These are phyloP conservation scores for Podotricha telesiphe DNA, from an alignment of 2,888 invertebrate genomes.

Conservation along the genomic window DNA sequence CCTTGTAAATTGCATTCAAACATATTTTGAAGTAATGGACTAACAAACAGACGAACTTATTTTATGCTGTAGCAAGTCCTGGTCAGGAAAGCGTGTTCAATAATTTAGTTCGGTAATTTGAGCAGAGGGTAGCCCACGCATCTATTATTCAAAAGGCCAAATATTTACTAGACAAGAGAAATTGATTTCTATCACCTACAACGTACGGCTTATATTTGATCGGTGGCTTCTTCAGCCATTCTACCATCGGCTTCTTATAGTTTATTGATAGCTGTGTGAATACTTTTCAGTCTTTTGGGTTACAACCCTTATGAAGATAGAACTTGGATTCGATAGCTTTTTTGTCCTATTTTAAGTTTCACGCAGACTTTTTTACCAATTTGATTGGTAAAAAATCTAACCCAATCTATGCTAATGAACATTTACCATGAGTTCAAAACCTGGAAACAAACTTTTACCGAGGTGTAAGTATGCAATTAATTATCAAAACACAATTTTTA, in stretches of 20 bases:
- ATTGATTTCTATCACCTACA: constrained; percentile 35
- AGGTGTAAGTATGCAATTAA: too few relatives aligned
- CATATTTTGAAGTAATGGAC: background rate
- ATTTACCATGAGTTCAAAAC: too few relatives aligned
- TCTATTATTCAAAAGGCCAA: constrained; percentile 73
- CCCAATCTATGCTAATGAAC: too few relatives aligned
- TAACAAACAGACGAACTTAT: constrained; percentile 14
- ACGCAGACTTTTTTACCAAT: too few relatives aligned
- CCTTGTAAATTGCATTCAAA: background rate
- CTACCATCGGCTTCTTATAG: constrained; percentile 42
- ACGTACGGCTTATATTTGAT: constrained; percentile 31
- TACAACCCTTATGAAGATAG: background rate
- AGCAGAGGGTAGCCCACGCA: constrained; percentile 56
- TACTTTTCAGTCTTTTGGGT: constrained; percentile 30
- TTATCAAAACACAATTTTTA: too few relatives aligned
- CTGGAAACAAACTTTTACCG: too few relatives aligned
- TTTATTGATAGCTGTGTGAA: constrained; percentile 43
- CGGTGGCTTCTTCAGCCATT: constrained; percentile 32
- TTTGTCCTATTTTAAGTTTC: background rate
- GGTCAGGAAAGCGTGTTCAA: constrained; percentile 66
- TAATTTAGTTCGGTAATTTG: constrained; percentile 77
- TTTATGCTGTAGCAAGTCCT: constrained; percentile 8
- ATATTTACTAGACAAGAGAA: constrained; percentile 57
- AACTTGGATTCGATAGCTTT: constrained; percentile 6
- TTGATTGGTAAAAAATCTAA: too few relatives aligned